Conservation (phyloP, 2,797 vertebrate genomes). For the Sarcophilus harrisii region DNA sequence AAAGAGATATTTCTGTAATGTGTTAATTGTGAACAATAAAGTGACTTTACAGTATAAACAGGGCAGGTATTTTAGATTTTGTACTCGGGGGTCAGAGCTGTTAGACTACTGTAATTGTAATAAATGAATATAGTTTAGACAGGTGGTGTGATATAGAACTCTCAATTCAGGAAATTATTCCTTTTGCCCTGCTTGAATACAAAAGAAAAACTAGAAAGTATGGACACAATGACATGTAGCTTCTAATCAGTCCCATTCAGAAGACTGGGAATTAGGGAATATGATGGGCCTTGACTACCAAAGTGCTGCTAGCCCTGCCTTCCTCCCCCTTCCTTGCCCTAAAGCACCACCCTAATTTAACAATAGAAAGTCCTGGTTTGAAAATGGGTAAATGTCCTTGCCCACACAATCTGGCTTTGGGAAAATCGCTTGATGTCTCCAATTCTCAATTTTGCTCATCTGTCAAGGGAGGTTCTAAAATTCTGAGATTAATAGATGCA, state of each 20-base stretch:
- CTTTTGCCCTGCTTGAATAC: neutral
- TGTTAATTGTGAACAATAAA: neutral
- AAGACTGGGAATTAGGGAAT: neutral
- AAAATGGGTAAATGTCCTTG: neutral
- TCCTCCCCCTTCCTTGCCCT: neutral
- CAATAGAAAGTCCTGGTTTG: neutral
- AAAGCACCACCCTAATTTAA: neutral
- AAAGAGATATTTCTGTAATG: neutral
- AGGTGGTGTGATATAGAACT: neutral
- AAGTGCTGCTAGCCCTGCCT: neutral
- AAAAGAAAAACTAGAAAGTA: neutral
- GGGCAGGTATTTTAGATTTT: neutral
- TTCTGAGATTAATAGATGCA: neutral
- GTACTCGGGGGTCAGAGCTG: neutral
- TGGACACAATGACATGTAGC: neutral
- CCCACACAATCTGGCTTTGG: neutral
- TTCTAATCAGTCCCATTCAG: neutral
- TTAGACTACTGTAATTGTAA: neutral
- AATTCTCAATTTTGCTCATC: neutral
- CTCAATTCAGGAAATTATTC: neutral
- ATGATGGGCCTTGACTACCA: neutral
- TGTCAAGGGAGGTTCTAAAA: neutral
- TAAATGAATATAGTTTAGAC: neutral
- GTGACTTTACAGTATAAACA: neutral
- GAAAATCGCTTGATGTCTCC: neutral